Evolutionary conservation across 2,113 vertebrate genomes (phyloP).

Genomic region (Turdus rufiventris): DNA sequence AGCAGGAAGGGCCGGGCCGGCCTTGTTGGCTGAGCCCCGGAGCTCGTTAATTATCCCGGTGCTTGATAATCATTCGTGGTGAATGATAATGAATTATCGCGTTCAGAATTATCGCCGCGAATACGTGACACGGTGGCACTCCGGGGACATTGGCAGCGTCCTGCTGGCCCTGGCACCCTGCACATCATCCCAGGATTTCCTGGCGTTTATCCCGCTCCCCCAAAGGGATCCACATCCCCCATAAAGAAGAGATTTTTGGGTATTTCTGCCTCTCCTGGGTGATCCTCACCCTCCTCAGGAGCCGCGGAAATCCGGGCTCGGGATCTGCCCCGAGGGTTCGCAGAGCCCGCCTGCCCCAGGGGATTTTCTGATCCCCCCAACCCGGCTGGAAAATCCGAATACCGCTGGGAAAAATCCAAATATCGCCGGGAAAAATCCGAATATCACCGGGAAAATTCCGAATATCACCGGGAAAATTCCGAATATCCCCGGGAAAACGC

Average conservation of each 20-base stretch:
- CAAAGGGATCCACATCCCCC: too few relatives aligned
- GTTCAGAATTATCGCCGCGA: fast-evolving
- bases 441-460: fast-evolving
- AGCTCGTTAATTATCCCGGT: background rate
- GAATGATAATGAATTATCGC: too few relatives aligned
- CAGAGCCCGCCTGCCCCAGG: background rate
- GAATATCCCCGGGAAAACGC: fast-evolving
- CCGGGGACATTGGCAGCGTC: fast-evolving
- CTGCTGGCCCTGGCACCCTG: background rate
- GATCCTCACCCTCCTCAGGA: background rate
- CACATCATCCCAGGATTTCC: background rate
- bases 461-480: fast-evolving
- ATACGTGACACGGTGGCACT: background rate
- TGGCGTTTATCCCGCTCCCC: background rate
- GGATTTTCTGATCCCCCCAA: fast-evolving
- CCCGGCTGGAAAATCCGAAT: background rate
- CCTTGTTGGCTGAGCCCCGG: background rate
- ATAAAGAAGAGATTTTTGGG: background rate
- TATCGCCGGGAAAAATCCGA: fast-evolving
- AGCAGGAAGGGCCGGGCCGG: background rate
- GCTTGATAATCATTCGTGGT: fast-evolving
- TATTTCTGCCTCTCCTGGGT: background rate
- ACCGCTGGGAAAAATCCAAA: fast-evolving
- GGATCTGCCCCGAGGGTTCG: too few relatives aligned
- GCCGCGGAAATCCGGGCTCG: too few relatives aligned